A percentile compares a stretch with the other conserved stretches of the same genome.
phyloP scores from a whole-genome alignment of 2,888 invertebrate genomes.

The Pyrochroa serraticornis region DNA sequence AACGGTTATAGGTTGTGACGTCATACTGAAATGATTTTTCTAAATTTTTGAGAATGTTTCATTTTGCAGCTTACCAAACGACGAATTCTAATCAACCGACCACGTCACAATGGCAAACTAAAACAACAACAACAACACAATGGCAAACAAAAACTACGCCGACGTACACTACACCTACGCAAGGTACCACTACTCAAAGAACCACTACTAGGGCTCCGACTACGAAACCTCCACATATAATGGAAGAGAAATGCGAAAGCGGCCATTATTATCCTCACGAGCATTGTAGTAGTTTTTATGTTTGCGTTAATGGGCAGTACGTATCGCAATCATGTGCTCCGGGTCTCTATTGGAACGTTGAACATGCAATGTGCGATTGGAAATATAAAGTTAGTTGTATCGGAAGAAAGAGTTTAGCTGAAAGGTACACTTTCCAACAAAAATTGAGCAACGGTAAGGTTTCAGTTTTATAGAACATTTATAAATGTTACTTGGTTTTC shows the following conservation, averaged over 20 bases:
- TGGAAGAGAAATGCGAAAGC: conserved; percentile 61
- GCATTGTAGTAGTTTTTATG: conserved; percentile 75
- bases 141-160: conserved; percentile 59
- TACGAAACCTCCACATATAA: conserved; percentile 27
- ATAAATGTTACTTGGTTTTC: not conserved
- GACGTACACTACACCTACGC: conserved; percentile 36
- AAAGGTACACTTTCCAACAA: conserved; percentile 31
- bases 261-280: conserved; percentile 79
- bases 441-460: conserved; percentile 14
- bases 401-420: conserved; percentile 42
- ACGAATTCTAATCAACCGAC: not conserved
- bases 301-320: conserved; percentile 77
- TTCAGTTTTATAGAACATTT: not conserved
- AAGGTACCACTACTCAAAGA: conserved; percentile 23
- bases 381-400: conserved; percentile 69
- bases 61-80: not conserved
- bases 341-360: conserved; percentile 75
- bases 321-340: conserved; percentile 76
- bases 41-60: not conserved
- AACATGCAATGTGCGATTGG: conserved; percentile 77
- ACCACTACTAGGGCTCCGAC: conserved; percentile 34
- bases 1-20: too few relatives aligned
- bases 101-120: not conserved
- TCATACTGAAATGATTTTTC: not conserved
- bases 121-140: conserved; percentile 53